A percentile compares a stretch with the other conserved stretches of the same genome.
These are phyloP conservation scores for Antheraea pernyi DNA, from an alignment of 1,140 invertebrate species.

Conservation along the genomic window DNA sequence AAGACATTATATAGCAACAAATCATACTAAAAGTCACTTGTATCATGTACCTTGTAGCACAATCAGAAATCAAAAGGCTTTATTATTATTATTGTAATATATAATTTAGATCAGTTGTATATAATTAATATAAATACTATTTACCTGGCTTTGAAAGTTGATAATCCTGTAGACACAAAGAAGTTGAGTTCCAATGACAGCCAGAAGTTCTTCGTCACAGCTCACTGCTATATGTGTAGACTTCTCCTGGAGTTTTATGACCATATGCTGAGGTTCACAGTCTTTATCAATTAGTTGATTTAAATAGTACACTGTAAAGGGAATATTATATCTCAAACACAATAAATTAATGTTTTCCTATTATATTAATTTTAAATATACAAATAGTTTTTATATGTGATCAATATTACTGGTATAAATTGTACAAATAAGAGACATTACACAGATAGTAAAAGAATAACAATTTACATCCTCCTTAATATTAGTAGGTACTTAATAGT, in stretches of 20 bases:
- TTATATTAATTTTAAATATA: no score
- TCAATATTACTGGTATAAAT: no score
- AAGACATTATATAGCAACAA: no score
- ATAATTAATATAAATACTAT: no score
- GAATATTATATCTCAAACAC: neutral
- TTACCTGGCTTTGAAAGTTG: conserved; percentile 56
- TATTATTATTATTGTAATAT: no score
- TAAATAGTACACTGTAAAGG: conserved; percentile 52
- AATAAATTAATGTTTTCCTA: no score
- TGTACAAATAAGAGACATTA: neutral
- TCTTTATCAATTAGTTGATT: conserved; percentile 56
- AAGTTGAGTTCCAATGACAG: conserved; percentile 46
- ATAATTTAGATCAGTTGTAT: no score
- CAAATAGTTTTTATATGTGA: no score
- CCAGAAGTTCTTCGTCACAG: conserved; percentile 58
- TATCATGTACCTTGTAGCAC: no score
- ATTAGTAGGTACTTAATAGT: neutral
- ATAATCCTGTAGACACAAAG: conserved; percentile 50
- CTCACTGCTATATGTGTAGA: conserved; percentile 58
- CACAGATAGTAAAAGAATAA: no score
- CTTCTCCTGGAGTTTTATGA: conserved; percentile 46
- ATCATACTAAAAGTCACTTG: no score
- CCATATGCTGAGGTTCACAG: conserved; percentile 45
- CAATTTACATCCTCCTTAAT: neutral
- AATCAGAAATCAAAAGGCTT: no score